Conservation (phyloP, 2,113 vertebrate genomes). For the Dryoscopus gambensis region DNA sequence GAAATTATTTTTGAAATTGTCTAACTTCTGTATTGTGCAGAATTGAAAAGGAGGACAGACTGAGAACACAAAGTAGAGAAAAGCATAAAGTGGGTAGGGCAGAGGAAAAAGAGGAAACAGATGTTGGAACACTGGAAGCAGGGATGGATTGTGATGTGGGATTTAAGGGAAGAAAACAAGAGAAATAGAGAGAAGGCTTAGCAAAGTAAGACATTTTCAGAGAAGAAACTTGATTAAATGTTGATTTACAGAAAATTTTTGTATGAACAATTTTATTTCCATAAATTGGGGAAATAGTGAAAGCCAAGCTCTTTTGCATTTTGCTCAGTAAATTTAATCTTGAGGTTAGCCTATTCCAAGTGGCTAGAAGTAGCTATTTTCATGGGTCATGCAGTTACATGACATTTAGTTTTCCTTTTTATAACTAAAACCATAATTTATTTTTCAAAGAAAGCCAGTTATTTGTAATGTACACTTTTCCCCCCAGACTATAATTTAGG, state of each 20-base stretch:
- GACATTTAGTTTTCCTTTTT: neutral
- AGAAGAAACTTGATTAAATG: neutral
- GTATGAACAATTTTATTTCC: neutral
- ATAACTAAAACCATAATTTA: neutral
- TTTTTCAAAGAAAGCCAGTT: neutral
- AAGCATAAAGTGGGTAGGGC: neutral
- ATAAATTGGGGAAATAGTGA: neutral
- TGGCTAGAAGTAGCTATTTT: neutral
- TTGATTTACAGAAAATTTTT: neutral
- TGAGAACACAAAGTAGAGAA: neutral
- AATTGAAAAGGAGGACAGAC: neutral
- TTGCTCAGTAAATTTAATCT: neutral
- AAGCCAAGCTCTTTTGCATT: neutral
- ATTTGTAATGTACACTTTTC: neutral
- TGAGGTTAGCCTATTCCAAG: neutral
- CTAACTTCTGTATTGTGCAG: neutral
- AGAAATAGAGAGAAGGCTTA: neutral
- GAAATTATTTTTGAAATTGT: neutral
- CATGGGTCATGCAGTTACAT: neutral
- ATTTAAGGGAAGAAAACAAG: neutral
- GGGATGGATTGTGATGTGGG: neutral
- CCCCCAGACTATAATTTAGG: neutral
- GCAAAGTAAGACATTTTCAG: neutral
- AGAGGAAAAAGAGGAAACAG: slow-evolving; percentile 26
- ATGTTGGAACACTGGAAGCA: neutral